A percentile compares a stretch with the other conserved stretches of the same genome.
phyloP scores from a whole-genome alignment of 2,888 invertebrate genomes.

The Monochamus alternatus region DNA sequence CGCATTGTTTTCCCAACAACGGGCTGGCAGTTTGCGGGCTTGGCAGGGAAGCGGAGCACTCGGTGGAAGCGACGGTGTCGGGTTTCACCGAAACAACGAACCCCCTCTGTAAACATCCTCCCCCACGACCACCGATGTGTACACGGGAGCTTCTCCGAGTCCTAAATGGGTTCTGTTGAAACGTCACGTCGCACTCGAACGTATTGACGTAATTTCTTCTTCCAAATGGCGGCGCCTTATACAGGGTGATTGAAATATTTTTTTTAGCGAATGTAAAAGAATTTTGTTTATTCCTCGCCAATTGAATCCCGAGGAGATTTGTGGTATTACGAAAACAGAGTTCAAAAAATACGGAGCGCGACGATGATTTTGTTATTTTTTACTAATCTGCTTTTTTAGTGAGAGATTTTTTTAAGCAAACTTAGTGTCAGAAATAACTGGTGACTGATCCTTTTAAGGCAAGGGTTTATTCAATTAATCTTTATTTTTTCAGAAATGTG shows the following conservation, averaged over 20 bases:
- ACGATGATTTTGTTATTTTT: too few species aligned
- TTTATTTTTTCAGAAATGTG: too few species aligned
- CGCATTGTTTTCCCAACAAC: constrained; percentile 44
- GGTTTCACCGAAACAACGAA: constrained; percentile 59
- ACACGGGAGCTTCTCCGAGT: constrained; percentile 38
- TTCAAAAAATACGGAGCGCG: too few species aligned
- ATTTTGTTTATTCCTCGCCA: too few species aligned
- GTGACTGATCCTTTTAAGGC: too few species aligned
- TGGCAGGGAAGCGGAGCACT: constrained; percentile 43
- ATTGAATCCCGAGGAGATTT: too few species aligned
- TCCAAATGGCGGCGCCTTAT: not conserved
- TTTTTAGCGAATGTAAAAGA: too few species aligned
- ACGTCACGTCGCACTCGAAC: not conserved
- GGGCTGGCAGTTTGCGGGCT: constrained; percentile 38
- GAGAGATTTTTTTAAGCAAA: too few species aligned
- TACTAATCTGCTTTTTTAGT: too few species aligned
- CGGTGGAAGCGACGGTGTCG: constrained; percentile 53
- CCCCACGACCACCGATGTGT: constrained; percentile 33
- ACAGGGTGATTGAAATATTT: not conserved
- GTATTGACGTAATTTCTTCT: constrained; percentile 5
- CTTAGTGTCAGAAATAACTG: too few species aligned
- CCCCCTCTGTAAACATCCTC: constrained; percentile 54
- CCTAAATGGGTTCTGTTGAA: constrained; percentile 22
- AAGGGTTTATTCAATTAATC: too few species aligned
- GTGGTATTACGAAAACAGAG: too few species aligned